Base-by-base conservation (phyloP, 2,888 invertebrate species). In the Ophion costatus region DNA sequence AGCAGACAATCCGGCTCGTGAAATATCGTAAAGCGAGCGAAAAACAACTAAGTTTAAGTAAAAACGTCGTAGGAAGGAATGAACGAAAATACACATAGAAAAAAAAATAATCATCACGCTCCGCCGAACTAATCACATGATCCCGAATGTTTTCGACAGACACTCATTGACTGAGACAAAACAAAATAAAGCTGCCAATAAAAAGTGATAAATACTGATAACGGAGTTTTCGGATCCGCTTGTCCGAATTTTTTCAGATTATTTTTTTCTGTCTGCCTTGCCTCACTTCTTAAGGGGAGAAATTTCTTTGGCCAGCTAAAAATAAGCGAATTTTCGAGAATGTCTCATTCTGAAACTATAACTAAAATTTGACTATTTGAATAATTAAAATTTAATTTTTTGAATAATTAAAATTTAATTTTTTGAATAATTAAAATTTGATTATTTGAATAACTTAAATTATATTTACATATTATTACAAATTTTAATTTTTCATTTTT, bases 111-210 rank as follows among this genome's bases (percentile, higher is more conserved):
- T 51, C 69, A 29, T 51, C 22, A 51, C n/a, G 33, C 59, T 20
- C 38, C 29, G 24, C 42, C 74, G 24, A 24, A 24, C 63, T 14
- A 56, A 69, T 67, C 24, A 61, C 57, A n/a, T 59, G 29, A 76
- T 81, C 45, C 67, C 22, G 22, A 67, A 67, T n/a, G 17, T 82
- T 84, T 51, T 17, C 51, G 42, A 20, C 24, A 56, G 69, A 57
- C 10, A 59, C 14, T 59, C 45, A 67, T 22, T 38, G 14, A 79
- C 63, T 61, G 61, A 38, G 57, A 42, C n/a, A 57, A 17, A 77
- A 78, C 7, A 61, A 57, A 67, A 79, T n/a, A 51, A 73, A 51
- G 2, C 22, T 17, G 22, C 10, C 11, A 42, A 22, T n/a, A 67
- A 67, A 73, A 51, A 29, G 2, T 38, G 1, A 29, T 3, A 3